Conservation (phyloP, 2,888 invertebrate genomes). For the Hypena proboscidalis region DNA sequence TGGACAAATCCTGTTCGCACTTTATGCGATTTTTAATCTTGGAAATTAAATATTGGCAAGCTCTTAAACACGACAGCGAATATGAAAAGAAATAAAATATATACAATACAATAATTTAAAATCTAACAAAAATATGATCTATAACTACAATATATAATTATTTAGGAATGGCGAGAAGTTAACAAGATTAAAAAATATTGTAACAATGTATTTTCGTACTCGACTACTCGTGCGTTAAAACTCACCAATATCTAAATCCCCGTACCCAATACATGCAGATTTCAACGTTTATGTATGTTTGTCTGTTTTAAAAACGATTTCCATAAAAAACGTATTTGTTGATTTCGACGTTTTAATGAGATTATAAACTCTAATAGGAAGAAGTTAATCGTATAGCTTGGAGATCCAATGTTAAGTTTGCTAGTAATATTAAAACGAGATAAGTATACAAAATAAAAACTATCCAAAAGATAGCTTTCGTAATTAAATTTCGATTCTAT, state of each 20-base stretch:
- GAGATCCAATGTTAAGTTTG: not conserved
- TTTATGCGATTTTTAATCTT: not conserved
- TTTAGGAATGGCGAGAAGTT: conserved; percentile 63
- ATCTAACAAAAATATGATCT: conserved; percentile 43
- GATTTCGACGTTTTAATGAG: conserved; percentile 35
- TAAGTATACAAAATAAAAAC: conserved; percentile 7
- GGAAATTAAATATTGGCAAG: conserved; percentile 34
- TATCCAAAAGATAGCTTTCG: conserved; percentile 1
- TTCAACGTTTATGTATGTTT: too few relatives aligned
- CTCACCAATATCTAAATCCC: conserved; percentile 29
- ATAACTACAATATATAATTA: conserved; percentile 49
- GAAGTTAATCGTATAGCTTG: not conserved
- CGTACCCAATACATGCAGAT: not conserved
- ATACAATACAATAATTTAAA: conserved; percentile 28
- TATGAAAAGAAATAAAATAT: conserved; percentile 18
- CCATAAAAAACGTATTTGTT: conserved; percentile 12
- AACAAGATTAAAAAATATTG: conserved; percentile 23
- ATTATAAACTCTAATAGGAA: conserved; percentile 6
- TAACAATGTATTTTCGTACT: conserved; percentile 23
- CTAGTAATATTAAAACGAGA: not conserved
- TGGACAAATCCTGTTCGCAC: not conserved
- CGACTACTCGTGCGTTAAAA: conserved; percentile 13
- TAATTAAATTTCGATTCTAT: conserved; percentile 6
- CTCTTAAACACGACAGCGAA: conserved; percentile 13
- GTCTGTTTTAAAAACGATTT: too few relatives aligned